Base-by-base conservation (phyloP, 1,140 invertebrate species). In the Drosophila virilis region DNA sequence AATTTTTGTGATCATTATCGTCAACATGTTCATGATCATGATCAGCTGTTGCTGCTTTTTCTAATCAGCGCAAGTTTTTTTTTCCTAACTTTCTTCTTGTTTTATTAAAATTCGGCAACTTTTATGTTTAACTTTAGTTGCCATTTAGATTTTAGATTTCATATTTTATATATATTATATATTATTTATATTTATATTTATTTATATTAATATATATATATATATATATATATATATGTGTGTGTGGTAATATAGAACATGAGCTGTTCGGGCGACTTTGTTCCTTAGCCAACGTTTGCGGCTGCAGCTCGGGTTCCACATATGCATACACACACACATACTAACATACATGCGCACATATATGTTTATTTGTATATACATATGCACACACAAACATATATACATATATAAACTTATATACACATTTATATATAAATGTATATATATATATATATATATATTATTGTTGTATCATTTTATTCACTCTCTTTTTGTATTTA, bases 201-300 rank as follows among this genome's bases (percentile, higher is more conserved):
- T 69, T 58, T 71, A 72, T 65, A 79, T 80, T 71, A 75, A 1
- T 35, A 61, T 59, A 45, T 64, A 52, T 69, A 37, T 65, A 8
- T 55, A 2, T 57, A 33, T 68, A 57, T 70, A 69, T 57, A 17
- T 69, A 37, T 65, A 8, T 55, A 2, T 57, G 22, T 68, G 57
- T 70, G 69, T 57, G 48, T 60, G 17, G 7, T 17, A 12, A 65
- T 55, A 57, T 48, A 37, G 28, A 46, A 32, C 52, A 54, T 57
- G 32, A 51, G 7, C 40, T 58, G 32, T 46, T 55, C 13, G 13
- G 42, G n/a, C 50, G 50, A 28, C 28, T 46, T 38, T 38, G 32
- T 60, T 50, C 17, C 17, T 51, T 5, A 35, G 28, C 45, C 22
- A 15, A 33, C 15, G 38, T 61, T 37, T 17, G 3, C 3, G 40